A percentile compares a stretch with the other conserved stretches of the same genome.
These are phyloP conservation scores for Epizoanthus scotinus DNA, from an alignment of 92 coral and sea anemone species.

Conservation along the genomic window DNA sequence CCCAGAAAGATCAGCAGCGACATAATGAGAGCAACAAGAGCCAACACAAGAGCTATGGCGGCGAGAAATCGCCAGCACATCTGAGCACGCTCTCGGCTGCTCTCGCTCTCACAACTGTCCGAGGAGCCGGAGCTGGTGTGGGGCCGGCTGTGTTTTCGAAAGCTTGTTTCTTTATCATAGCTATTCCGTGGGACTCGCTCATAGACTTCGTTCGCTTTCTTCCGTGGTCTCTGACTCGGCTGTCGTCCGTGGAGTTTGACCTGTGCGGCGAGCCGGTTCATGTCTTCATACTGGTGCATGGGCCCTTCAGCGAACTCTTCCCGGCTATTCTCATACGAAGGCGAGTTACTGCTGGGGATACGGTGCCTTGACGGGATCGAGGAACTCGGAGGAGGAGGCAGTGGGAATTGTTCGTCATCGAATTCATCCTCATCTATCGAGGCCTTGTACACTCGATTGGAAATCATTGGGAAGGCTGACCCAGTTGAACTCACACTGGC, in stretches of 20 bases:
- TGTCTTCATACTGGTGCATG: conserved; percentile 84
- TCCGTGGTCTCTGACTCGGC: conserved; percentile 71
- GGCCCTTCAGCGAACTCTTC: conserved; percentile 36
- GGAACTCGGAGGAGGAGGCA: conserved; percentile 32
- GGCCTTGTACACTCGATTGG: conserved; percentile 37
- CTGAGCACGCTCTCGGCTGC: neutral
- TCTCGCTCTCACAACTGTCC: conserved; percentile 39
- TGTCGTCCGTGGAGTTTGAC: conserved; percentile 48
- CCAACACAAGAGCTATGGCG: conserved; percentile 11
- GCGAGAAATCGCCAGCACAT: conserved; percentile 21
- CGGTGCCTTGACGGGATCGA: conserved; percentile 38
- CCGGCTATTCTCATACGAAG: conserved; percentile 78
- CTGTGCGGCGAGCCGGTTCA: conserved; percentile 54
- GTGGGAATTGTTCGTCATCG: conserved; percentile 33
- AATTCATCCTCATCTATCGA: conserved; percentile 38
- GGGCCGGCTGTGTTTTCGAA: neutral
- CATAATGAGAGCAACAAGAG: conserved; percentile 6
- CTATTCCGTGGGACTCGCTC: conserved; percentile 48
- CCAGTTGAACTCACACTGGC: conserved; percentile 79
- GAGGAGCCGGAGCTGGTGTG: conserved; percentile 39
- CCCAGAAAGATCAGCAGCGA: conserved; percentile 24
- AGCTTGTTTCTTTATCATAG: conserved; percentile 54
- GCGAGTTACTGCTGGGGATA: conserved; percentile 31
- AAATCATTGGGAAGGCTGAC: conserved; percentile 56
- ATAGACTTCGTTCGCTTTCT: conserved; percentile 71